Evolutionary conservation across 2,113 vertebrate species (phyloP).

Genomic region (Formicarius rufipectus): DNA sequence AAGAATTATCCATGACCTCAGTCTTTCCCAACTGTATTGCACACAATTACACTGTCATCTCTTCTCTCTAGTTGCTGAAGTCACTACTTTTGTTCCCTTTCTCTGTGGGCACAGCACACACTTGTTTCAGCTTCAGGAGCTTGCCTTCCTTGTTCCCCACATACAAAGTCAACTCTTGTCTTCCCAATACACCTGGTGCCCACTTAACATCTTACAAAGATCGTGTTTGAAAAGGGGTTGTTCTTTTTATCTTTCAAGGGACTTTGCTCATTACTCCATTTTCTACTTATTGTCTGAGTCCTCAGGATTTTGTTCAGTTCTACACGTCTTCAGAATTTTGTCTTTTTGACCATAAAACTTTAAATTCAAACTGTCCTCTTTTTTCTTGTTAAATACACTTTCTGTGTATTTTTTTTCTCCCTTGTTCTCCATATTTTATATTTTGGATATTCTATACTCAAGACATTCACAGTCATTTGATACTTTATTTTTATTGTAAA

Average conservation of each 20-base stretch:
- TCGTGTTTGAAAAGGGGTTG: neutral
- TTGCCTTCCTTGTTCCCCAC: neutral
- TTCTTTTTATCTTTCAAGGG: neutral
- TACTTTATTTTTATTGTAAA: neutral
- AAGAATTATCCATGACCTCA: neutral
- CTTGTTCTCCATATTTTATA: neutral
- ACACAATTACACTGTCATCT: neutral
- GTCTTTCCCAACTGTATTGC: neutral
- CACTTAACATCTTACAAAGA: neutral
- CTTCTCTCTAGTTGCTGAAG: neutral
- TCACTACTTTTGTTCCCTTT: neutral
- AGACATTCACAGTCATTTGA: neutral
- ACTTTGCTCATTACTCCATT: neutral
- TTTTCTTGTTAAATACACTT: neutral
- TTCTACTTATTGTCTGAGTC: neutral
- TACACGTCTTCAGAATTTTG: neutral
- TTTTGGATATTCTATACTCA: neutral
- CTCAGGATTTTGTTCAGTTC: neutral
- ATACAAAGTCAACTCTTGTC: neutral
- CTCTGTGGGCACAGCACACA: neutral
- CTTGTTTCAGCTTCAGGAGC: neutral
- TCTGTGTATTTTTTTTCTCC: neutral
- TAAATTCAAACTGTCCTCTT: neutral
- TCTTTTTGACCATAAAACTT: neutral
- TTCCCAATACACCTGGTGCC: neutral